Evolutionary conservation across 1,140 invertebrate species (phyloP).

Genomic region (Caenorhabditis briggsae): DNA sequence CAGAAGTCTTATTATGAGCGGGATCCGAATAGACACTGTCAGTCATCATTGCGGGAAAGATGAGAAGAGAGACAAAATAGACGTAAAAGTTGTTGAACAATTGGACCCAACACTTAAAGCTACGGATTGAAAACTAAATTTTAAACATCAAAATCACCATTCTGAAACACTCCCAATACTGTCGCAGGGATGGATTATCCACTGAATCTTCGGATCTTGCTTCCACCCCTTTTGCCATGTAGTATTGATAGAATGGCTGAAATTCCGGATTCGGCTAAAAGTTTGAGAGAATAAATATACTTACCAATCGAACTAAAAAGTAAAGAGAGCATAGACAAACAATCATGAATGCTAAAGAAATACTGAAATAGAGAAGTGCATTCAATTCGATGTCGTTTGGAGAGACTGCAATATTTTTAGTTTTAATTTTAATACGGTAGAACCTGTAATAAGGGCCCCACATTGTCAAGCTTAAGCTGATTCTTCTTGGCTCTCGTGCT

Average conservation of each 20-base stretch:
- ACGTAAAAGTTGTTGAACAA: conserved; percentile 64
- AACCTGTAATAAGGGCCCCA: too few species aligned
- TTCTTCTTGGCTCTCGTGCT: too few species aligned
- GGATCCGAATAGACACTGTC: conserved; percentile 47
- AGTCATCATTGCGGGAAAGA: conserved; percentile 64
- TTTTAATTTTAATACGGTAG: too few species aligned
- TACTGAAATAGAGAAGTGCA: conserved; percentile 62
- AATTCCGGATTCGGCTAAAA: background rate
- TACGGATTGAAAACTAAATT: background rate
- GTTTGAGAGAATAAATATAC: background rate
- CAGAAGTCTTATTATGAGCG: background rate
- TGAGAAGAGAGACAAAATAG: conserved; percentile 60
- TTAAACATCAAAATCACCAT: background rate
- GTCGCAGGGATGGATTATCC: conserved; percentile 42
- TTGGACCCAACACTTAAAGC: conserved; percentile 64
- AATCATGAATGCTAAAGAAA: conserved; percentile 58
- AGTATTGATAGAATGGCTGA: conserved; percentile 61
- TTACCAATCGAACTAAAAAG: conserved; percentile 51
- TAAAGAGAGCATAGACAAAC: conserved; percentile 47
- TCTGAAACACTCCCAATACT: conserved; percentile 61
- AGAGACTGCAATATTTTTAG: conserved; percentile 54
- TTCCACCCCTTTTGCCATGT: conserved; percentile 53
- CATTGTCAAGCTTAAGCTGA: too few species aligned
- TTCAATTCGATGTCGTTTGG: conserved; percentile 61
- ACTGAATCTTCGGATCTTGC: conserved; percentile 52